Evolutionary conservation across 2,888 invertebrate species (phyloP), one percentile per base, ranked within the genome.

Genomic region (Cheilosia variabilis): DNA sequence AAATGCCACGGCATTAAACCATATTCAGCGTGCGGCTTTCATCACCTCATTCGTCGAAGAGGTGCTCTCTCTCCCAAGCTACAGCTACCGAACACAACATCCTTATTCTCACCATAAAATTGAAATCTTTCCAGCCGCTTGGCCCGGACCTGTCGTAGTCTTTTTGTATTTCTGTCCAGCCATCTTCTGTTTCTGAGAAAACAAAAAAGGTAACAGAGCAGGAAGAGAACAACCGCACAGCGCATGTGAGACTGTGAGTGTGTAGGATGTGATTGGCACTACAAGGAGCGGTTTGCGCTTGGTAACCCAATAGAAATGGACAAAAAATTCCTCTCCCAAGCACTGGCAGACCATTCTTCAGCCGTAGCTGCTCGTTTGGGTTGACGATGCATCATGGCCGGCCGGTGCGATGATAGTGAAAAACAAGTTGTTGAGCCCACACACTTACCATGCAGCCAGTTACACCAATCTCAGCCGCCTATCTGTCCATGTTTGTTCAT

Each of bases 181-280:
- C 73, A 73, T 75, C 78, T 34, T 57, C 58, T 15, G 17, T 66
- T 68, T 66, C 62, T 68, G 43, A 4, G 63, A 52, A 63, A 52
- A 73, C 62, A 45, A 68, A 68, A 60, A 68, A 43, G 45, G 69
- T 65, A 75, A 60, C 79, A 27, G 79, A 84, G 80, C 80, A 84
- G 80, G 84, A 84, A 80, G 72, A 71, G 65, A 73, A 62, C 19
- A 47, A 45, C 43, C 10, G 52, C 53, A 65, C 22, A 27, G 31
- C 31, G 31, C 31, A 31, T 31, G 31, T 31, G 31, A 9, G 31
- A 2, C 31, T 55, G 43, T 43, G 72, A 37, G 53, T 72, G 81
- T 77, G 86, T 86, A 68, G 86, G 86, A 77, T 86, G 86, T 86
- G 86, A 86, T 86, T 86, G 86, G 86, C 86, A 86, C 86, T 81